phyloP scores from a whole-genome alignment of 1,140 invertebrate species.

The Trinorchestia longiramus region DNA sequence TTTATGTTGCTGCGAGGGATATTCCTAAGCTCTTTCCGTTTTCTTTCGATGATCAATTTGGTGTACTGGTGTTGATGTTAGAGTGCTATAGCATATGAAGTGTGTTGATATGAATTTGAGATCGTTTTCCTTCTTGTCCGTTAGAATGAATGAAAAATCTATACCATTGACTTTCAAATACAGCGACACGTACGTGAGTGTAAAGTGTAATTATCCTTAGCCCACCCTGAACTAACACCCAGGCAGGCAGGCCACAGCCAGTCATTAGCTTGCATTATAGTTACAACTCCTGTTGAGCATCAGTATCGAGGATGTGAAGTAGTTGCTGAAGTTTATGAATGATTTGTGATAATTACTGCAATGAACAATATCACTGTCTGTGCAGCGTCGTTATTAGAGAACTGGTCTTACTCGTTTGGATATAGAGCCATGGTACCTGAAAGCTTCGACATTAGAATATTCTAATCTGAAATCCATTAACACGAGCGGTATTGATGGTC shows the following conservation, averaged over 20 bases:
- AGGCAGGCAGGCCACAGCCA: not conserved
- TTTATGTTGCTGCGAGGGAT: not conserved
- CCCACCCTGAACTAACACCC: not conserved
- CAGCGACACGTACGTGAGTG: not conserved
- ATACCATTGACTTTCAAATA: not conserved
- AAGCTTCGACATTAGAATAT: not conserved
- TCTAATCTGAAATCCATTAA: not conserved
- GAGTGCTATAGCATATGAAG: not conserved
- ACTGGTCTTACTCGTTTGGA: not conserved
- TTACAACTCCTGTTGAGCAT: not conserved
- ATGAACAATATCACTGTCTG: not conserved
- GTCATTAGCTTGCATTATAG: not conserved
- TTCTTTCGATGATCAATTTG: not conserved
- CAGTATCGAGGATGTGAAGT: not conserved
- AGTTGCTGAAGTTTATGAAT: not conserved
- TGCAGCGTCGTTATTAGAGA: not conserved
- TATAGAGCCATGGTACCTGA: not conserved
- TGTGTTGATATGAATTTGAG: not conserved
- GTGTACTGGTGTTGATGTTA: not conserved
- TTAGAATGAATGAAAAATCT: not conserved
- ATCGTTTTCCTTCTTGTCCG: not conserved
- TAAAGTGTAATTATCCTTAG: too few species aligned
- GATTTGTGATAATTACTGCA: not conserved
- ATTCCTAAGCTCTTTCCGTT: not conserved
- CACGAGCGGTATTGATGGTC: not conserved